Evolutionary conservation across 1,140 invertebrate genomes (phyloP), one percentile per base, ranked within the genome.

Genomic region (Brachionus rotundiformis): DNA sequence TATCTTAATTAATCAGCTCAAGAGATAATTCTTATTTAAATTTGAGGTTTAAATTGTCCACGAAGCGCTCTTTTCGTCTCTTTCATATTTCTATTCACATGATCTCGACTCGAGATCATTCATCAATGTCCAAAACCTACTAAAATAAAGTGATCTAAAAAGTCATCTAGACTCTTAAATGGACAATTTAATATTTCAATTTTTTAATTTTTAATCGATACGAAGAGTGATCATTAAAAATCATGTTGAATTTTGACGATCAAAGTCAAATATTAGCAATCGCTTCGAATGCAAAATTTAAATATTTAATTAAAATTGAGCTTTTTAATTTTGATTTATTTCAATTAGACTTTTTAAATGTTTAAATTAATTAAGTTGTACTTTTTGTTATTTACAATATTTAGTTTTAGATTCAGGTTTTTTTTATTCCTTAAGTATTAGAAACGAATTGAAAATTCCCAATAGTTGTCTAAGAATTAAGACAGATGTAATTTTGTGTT

Each of bases 111-210:
- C 23, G 47, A 19, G 7, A 33, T 36, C 27, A 68, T 68, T 68
- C 27, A 68, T 68, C 63, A 33, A 68, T 68, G 63, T 68, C 63
- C 7, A 68, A 33, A 33, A 19, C n/a, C 6, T 16, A 68, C 6
- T 3, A 68, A 33, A 36, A 19, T 31, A 7, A 36, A 33, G 16
- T 29, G 29, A 36, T 33, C 31, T 68, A 13, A 68, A 68, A 68
- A 68, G 16, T 68, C 16, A 68, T 19, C 16, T 36, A 68, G 23
- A 36, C 63, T 36, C 27, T 68, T 68, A 19, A 68, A 68, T 68
- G 63, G 63, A 68, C 63, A 68, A 68, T 36, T 68, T 33, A 68
- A 68, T 68, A 33, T 68, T 68, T 68, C 31, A 54, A 54, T 54
- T 19, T 54, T 54, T 54, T n/a, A 54, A 54, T 19, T 54, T 54